Evolutionary conservation across 2,888 invertebrate genomes (phyloP), one percentile per base, ranked within the genome.

Genomic region (Hydropsyche betteni): DNA sequence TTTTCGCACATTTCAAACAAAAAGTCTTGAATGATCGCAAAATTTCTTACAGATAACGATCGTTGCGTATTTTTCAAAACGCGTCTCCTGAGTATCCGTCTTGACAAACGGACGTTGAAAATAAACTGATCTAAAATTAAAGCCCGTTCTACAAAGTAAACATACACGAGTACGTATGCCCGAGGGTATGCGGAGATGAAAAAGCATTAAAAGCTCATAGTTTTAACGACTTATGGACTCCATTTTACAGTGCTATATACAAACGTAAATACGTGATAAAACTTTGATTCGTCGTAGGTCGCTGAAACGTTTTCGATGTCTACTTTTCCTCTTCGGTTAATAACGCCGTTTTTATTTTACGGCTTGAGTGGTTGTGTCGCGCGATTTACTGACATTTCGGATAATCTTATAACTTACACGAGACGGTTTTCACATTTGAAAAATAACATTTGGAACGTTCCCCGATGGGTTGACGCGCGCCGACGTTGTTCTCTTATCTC

Each of bases 51-150:
- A 10, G 7, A 44, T 44, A 44, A 44, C 44, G 44, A 58, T 16
- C 58, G 58, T 58, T 58, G 24, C 16, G 14, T 58, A 16, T 58
- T 58, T 14, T 58, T 24, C 58, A 24, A 58, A 24, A 8, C 16
- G 24, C 14, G 58, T 53, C 16, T 53, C 53, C 12, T 24, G 16
- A 8, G 24, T 58, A 53, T 53, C 16, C 58, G 16, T 16, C 58
- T 58, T 58, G 58, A 58, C 58, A 58, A 58, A 24, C 16, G 16
- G 58, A 14, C 8, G 58, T 58, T 24, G 14, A 58, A 58, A 58
- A 58, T 58, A 58, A 58, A 58, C 58, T 24, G 58, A 58, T 58
- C 58, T 58, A 58, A 58, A 58, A 58, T 58, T 58, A 58, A 53
- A 14, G 16, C 8, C 14, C 58, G 58, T 16, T 16, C 58, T 24